Conservation (phyloP, 2,113 vertebrate genomes). For the Saccopteryx bilineata region DNA sequence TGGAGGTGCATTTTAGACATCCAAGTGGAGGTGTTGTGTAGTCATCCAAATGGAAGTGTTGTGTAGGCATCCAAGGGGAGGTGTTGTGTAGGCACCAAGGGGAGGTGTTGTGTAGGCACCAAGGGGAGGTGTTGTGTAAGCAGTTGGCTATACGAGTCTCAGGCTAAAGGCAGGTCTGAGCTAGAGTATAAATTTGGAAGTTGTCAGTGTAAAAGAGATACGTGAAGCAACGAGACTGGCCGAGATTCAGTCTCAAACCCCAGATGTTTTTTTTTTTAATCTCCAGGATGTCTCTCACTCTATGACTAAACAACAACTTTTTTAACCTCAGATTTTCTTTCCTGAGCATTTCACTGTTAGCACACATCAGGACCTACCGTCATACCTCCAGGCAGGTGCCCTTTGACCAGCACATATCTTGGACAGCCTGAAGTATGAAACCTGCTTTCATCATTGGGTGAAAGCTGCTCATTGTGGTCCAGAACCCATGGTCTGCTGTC, state of each 20-base stretch:
- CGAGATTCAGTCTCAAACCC: not conserved
- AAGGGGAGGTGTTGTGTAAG: not conserved
- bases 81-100: not conserved
- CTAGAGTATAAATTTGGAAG: not conserved
- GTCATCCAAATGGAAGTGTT: not conserved
- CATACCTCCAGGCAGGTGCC: not conserved
- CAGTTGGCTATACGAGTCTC: not conserved
- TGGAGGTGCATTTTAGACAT: not conserved
- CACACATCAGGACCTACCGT: not conserved
- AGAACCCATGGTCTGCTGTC: not conserved
- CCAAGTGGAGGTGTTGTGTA: not conserved
- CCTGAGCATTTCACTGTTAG: not conserved
- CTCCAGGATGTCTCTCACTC: not conserved
- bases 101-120: not conserved
- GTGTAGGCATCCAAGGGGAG: not conserved
- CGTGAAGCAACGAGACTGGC: not conserved
- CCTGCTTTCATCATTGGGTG: not conserved
- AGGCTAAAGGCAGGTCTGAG: not conserved
- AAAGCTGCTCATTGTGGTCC: not conserved
- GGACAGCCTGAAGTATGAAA: not conserved
- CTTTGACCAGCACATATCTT: not conserved
- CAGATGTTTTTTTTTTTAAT: not conserved
- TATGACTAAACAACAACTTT: not conserved
- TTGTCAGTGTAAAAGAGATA: not conserved
- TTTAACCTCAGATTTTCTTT: slow-evolving; percentile 43